Percentiles rank a stretch among this genome's conserved stretches.
phyloP scores from a whole-genome alignment of 2,797 vertebrate genomes.

The Megalops cyprinoides region DNA sequence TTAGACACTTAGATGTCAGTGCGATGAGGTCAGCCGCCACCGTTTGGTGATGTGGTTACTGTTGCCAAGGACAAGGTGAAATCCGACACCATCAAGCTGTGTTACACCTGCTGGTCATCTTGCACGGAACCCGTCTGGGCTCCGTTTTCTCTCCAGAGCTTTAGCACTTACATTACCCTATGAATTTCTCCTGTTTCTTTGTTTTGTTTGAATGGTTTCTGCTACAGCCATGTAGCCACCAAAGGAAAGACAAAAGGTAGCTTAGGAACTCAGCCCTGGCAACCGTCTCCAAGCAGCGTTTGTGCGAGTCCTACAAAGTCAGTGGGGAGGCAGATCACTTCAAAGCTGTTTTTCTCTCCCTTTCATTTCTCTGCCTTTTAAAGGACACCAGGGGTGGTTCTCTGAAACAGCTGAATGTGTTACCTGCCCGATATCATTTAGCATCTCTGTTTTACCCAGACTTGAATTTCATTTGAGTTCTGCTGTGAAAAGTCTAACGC shows the following conservation, averaged over 20 bases:
- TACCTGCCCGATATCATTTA: neutral
- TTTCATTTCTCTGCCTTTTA: neutral
- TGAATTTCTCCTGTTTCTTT: too few species aligned
- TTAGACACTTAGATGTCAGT: constrained; percentile 14
- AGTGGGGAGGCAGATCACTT: neutral
- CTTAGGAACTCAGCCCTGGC: neutral
- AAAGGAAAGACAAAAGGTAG: neutral
- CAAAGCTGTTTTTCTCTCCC: neutral
- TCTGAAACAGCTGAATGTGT: neutral
- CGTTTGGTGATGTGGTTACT: neutral
- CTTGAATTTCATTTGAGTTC: neutral
- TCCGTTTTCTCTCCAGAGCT: too few species aligned
- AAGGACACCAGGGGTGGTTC: neutral
- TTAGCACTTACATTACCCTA: neutral
- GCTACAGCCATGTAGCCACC: neutral
- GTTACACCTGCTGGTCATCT: too few species aligned
- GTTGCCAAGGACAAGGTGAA: neutral
- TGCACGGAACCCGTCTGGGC: too few species aligned
- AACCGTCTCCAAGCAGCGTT: neutral
- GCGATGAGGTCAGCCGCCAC: neutral
- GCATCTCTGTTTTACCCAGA: neutral
- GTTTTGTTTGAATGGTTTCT: neutral
- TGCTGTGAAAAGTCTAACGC: neutral
- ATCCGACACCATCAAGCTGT: neutral
- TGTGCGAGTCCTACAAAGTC: neutral